Base-by-base conservation (phyloP, 1,140 invertebrate species). In the Aphis craccivora region DNA sequence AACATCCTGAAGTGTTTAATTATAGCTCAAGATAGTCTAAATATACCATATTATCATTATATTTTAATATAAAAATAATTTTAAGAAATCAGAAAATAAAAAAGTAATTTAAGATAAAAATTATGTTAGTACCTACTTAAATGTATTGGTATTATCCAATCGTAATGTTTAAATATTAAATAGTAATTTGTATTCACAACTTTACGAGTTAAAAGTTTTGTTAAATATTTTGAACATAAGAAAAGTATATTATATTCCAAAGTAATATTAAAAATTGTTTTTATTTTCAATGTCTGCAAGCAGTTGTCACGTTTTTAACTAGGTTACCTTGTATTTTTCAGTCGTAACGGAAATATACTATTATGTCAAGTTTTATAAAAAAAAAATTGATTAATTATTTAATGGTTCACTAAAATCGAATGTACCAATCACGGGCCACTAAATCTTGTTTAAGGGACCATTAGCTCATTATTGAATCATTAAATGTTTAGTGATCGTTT, bases 1-100 rank as follows among this genome's bases (percentile, higher is more conserved):
- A 76, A 43, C n/a, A 86, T 25, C 2, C 9, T 53, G 18, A 89
- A 53, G 22, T 51, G 35, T 23, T 89, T 89, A 35, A 37, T 53
- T 53, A 53, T 37, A 89, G 7, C 1, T 45, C 22, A 35, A 48
- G n/a, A 53, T 22, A 35, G 30, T 35, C 35, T 53, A 53, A 35
- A 53, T 89, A 23, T 35, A 89, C 51, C n/a, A 11, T 40, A 40
- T 40, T 40, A 40, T 3, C 3, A 40, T 89, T 1, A 89, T 89
- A 89, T 37, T 53, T 89, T 53, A 37, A 20, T n/a, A 89, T 53
- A 89, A 51, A 89, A 89, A 53, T 89, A 37, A 89, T 25, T 37
- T 51, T 37, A 88, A 87, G 2, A 35, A 53, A 8, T 53, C 45
- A 37, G 87, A 89, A 53, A 53, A 89, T 20, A 53, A 53, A 53